Percentiles rank a stretch among this genome's conserved stretches.
These are phyloP conservation scores for Montipora capitata DNA, from an alignment of 92 coral and sea anemone genomes.

Conservation along the genomic window DNA sequence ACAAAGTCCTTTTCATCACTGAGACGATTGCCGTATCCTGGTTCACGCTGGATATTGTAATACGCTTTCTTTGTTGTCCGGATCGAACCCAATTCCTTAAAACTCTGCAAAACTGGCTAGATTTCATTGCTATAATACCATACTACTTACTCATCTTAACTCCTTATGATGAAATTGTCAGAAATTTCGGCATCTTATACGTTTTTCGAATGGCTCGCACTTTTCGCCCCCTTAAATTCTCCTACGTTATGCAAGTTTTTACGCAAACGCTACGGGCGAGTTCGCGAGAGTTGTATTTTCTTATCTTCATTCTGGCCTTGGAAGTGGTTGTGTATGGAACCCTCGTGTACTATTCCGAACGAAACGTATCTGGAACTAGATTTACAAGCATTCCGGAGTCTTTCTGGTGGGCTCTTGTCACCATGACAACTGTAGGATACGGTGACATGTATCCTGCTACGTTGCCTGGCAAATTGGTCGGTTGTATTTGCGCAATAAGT, in stretches of 20 bases:
- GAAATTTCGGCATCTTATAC: constrained; percentile 88
- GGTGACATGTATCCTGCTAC: constrained; percentile 96
- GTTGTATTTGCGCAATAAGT: constrained; percentile 94
- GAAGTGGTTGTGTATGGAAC: constrained; percentile 94
- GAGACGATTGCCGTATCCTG: constrained; percentile 92
- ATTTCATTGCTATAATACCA: constrained; percentile 91
- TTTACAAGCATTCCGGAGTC: constrained; percentile 95
- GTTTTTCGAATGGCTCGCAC: constrained; percentile 96
- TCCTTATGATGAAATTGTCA: constrained; percentile 77
- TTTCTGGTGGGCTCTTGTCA: constrained; percentile 99
- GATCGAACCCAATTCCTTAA: constrained; percentile 78
- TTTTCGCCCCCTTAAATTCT: constrained; percentile 94
- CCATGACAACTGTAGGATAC: constrained; percentile 99
- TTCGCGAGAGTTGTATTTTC: constrained; percentile 94
- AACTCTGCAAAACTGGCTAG: constrained; percentile 94
- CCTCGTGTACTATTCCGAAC: constrained; percentile 95
- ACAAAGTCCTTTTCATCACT: constrained; percentile 79
- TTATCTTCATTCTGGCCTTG: constrained; percentile 90
- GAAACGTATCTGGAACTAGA: constrained; percentile 63
- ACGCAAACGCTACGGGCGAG: constrained; percentile 97
- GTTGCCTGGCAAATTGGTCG: constrained; percentile 92
- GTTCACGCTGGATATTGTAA: constrained; percentile 91
- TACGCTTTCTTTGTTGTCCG: constrained; percentile 87
- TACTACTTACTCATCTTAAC: constrained; percentile 85
- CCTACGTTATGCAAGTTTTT: constrained; percentile 98